Base-by-base conservation (phyloP, 2,888 invertebrate species). In the Phorcus lineatus region DNA sequence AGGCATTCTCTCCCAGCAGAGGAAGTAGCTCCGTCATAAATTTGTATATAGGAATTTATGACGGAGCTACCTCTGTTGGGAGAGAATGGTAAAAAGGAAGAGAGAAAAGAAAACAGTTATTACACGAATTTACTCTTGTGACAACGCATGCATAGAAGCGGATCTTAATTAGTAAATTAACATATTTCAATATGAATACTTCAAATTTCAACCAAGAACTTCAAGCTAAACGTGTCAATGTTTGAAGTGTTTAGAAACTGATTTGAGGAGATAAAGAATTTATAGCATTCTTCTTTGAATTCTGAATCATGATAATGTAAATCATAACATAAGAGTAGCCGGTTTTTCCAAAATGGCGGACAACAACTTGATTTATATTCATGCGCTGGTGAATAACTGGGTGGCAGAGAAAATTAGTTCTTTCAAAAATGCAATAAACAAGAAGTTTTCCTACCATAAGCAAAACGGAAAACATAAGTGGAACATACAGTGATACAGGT, bases 331-430 rank as follows among this genome's bases (percentile, higher is more conserved):
- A 17, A 24, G n/a, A 62, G 24, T 24, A 28, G 24, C 62, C 13
- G 28, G 24, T 24, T 24, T 62, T 62, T 13, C 47, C 4, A 47
- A 24, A 24, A 62, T 62, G 24, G 24, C 62, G 17, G 28, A 62
- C 24, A 24, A 24, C 62, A 62, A 24, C 13, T 11, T 62, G 62
- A 28, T 62, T 62, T 62, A 62, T 62, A n/a, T 28, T 2, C 28
- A 62, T 62, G 4, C 62, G 28, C 24, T 9, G 9, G 28, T 62
- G 62, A 2, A 17, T 3, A 24, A 62, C 28, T 62, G 62, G 62
- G 62, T 62, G 62, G 62, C 62, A 24, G 28, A 28, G 62, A 62
- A 62, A 62, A 62, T 62, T 62, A 62, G 62, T 62, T 62, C 28
- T 28, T 28, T 62, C 28, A 62, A 24, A 28, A 62, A 28, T 62